Conservation (phyloP, 2,113 vertebrate genomes). For the Planiliza haematocheilus region DNA sequence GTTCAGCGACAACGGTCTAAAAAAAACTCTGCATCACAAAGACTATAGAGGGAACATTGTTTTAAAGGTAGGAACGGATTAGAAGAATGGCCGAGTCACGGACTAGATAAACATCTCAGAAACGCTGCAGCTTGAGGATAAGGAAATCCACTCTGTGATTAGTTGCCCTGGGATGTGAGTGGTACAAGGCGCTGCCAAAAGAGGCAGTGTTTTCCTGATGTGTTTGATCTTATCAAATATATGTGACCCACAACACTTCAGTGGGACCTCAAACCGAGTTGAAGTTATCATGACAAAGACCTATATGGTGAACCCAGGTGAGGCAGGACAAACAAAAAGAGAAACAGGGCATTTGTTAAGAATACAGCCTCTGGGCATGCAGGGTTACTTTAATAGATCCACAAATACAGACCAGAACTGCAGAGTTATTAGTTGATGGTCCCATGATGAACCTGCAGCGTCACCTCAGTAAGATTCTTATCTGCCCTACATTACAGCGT, state of each 20-base stretch:
- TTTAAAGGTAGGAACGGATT: slow-evolving; percentile 26
- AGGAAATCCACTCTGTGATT: slow-evolving; percentile 61
- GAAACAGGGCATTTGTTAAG: slow-evolving; percentile 65
- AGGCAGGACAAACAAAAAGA: slow-evolving; percentile 48
- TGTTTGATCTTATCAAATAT: slow-evolving; percentile 70
- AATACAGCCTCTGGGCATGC: slow-evolving; percentile 60
- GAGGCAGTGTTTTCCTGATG: slow-evolving; percentile 48
- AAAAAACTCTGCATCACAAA: slow-evolving; percentile 43
- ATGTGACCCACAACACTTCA: slow-evolving; percentile 50
- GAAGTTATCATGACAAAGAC: slow-evolving; percentile 73
- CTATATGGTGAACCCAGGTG: slow-evolving; percentile 61
- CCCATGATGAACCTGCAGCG: slow-evolving; percentile 57
- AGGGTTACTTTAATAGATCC: slow-evolving; percentile 24
- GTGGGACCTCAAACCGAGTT: slow-evolving; percentile 38
- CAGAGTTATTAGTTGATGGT: slow-evolving; percentile 63
- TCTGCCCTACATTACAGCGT: slow-evolving; percentile 8
- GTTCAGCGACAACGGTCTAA: not conserved
- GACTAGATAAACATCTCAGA: slow-evolving; percentile 60
- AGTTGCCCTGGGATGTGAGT: slow-evolving; percentile 51
- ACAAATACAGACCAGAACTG: slow-evolving; percentile 47
- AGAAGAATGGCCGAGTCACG: slow-evolving; percentile 12
- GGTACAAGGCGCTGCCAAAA: slow-evolving; percentile 56
- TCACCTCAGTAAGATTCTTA: slow-evolving; percentile 42
- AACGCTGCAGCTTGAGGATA: slow-evolving; percentile 23
- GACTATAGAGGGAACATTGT: slow-evolving; percentile 11